Evolutionary conservation across 2,797 vertebrate genomes (phyloP), one percentile per base, ranked within the genome.

Genomic region (Ptychadena robeensis): DNA sequence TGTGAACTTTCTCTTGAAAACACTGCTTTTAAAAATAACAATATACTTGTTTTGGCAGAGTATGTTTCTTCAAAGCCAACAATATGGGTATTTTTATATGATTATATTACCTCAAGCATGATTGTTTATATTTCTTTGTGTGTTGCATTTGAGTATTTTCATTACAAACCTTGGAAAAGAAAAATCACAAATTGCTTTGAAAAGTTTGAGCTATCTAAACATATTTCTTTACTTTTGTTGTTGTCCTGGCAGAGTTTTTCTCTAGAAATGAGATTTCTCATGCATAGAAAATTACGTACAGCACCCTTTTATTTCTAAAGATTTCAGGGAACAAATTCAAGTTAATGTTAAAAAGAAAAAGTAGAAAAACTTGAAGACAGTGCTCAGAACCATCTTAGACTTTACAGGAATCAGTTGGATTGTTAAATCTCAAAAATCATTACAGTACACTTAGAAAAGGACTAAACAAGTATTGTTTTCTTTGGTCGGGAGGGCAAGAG

Each of bases 161-260:
- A 77, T 77, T 66, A 32, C 61, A 67, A 78, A 67, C 12, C 66
- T 53, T 67, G 28, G 25, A 38, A 63, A 78, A 48, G 28, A 40
- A 25, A 78, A 78, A 64, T 34, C 63, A 67, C 67, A 78, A 78
- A 78, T 78, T 64, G 67, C 34, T 78, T 66, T 66, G 28, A n/a
- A 18, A 48, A n/a, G 28, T 40, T 32, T 78, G 40, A 67, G 67
- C 25, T 34, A 32, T 34, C 25, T 25, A 22, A 78, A 65, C 64
- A 48, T 67, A 67, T 67, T 67, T 78, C 75, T 48, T 11, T 34
- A 37, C 1, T 74, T 22, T 37, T 15, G 64, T 75, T 75, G 63
- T 75, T 75, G 11, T 63, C 25, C 53, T 25, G 32, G 53, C 11
- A 40, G 30, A 31, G 74, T 67, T 48, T 77, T 66, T 63, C 38